Base-by-base conservation (phyloP, 1,140 invertebrate genomes). In the Scaptomyza hsui region DNA sequence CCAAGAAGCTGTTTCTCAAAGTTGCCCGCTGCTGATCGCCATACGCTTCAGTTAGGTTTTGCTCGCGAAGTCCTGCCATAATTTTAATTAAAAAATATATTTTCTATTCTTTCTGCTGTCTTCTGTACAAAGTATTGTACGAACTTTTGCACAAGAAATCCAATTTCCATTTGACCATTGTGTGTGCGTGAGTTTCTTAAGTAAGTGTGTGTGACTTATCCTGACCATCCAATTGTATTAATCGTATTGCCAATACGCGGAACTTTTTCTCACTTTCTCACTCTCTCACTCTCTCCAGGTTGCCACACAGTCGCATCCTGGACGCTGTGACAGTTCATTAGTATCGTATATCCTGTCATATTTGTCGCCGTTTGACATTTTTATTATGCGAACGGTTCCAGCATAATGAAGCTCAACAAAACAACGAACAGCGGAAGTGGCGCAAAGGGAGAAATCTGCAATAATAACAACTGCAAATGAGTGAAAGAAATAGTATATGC, bases 311-410 rank as follows among this genome's bases (percentile, higher is more conserved):
- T 3, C 26, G 48, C 55, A 72, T 72, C 62, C 53, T 72, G 61
- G 29, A 37, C 37, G 12, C 39, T 37, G 15, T 72, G 80, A 69
- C 75, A 79, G 80, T 79, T 85, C 80, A 85, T 79, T 85, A 85
- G 80, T 72, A 70, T 48, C 65, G 75, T 56, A 61, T 70, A 85
- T 85, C 62, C 69, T 74, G 53, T 74, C 61, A 83, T 62, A 80
- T 85, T 85, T 85, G 64, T 86, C 65, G 61, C 49, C 57, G 61
- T 74, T 74, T 85, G 76, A 77, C 81, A 74, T 70, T 85, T 79
- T 68, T 85, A 85, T 85, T 74, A 71, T 80, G 59, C 29, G 16
- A 41, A 29, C 26, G 9, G 44, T 68, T 32, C 45, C 9, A 63
- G 60, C 56, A 70, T 59, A 72, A 75, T 42, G 51, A 47, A 56